Evolutionary conservation across 2,888 invertebrate species (phyloP), one percentile per base, ranked within the genome.

Genomic region (Achlya flavicornis): DNA sequence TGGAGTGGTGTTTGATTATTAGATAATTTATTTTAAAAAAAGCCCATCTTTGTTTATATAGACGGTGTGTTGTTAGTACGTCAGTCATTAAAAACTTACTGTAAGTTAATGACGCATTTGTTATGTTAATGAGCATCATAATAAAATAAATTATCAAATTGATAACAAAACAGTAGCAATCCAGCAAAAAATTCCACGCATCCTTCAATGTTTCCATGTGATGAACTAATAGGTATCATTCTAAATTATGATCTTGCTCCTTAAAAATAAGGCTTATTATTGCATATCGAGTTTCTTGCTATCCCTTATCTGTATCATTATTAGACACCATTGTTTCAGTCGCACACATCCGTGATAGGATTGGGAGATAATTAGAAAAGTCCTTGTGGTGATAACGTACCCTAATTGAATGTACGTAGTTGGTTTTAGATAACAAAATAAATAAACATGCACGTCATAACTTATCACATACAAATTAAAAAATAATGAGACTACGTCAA

Each of bases 251-350:
- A 53, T 53, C 48, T 53, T 19, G 8, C 2, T 53, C 19, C 19
- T 10, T 53, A 7, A 19, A 19, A 53, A 53, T 53, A 53, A 53
- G 53, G 53, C 19, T 53, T 10, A 53, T 53, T 53, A 53, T 53
- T 10, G 19, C 19, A 19, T 10, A 19, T 10, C 14, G 4, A 16
- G 61, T 64, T 60, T 72, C 68, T 71, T 75, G 73, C 71, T 71
- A 66, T 71, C 72, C 68, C 66, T 75, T 76, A 76, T 76, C 76
- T 69, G 67, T 70, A 61, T 73, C 69, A 75, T 69, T 70, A 67
- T 66, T 57, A 66, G 58, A 59, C 61, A 67, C 66, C 16, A 63
- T 71, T 59, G 68, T 65, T 68, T 10, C 53, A 19, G 19, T 46
- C 53, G 4, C 66, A 62, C 66, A 62, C 66, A 64, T 65, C 69